Conservation (phyloP, 2,113 vertebrate species). For the Ctenomys sociabilis region DNA sequence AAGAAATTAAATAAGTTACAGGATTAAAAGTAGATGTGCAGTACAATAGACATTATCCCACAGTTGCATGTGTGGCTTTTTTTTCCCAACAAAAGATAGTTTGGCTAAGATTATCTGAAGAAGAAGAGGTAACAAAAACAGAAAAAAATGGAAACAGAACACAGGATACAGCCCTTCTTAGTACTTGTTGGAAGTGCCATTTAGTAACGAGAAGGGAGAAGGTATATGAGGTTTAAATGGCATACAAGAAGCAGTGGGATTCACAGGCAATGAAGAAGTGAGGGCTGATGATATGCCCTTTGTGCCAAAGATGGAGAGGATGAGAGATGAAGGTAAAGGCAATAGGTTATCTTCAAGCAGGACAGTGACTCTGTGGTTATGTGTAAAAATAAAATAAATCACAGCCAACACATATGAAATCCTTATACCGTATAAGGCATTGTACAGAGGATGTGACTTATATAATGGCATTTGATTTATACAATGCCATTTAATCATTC, state of each 20-base stretch:
- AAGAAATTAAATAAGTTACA: background rate
- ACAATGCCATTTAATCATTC: background rate
- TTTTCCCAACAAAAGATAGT: background rate
- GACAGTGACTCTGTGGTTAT: too few species aligned
- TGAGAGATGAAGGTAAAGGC: background rate
- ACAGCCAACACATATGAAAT: background rate
- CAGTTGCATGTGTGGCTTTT: background rate
- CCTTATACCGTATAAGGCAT: background rate
- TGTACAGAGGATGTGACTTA: background rate
- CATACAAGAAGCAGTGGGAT: background rate
- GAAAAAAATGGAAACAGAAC: background rate
- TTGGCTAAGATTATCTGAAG: background rate
- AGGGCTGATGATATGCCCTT: background rate
- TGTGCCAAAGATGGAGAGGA: background rate
- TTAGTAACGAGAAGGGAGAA: background rate
- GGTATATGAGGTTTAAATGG: background rate
- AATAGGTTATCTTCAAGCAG: background rate
- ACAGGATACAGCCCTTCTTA: background rate
- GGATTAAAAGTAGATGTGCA: background rate
- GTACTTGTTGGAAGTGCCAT: background rate
- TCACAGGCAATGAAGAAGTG: background rate
- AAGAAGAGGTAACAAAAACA: background rate
- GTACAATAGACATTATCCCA: background rate
- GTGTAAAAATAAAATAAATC: background rate
- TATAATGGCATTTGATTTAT: background rate